Evolutionary conservation across 2,888 invertebrate genomes (phyloP).

Genomic region (Andrena camellia): DNA sequence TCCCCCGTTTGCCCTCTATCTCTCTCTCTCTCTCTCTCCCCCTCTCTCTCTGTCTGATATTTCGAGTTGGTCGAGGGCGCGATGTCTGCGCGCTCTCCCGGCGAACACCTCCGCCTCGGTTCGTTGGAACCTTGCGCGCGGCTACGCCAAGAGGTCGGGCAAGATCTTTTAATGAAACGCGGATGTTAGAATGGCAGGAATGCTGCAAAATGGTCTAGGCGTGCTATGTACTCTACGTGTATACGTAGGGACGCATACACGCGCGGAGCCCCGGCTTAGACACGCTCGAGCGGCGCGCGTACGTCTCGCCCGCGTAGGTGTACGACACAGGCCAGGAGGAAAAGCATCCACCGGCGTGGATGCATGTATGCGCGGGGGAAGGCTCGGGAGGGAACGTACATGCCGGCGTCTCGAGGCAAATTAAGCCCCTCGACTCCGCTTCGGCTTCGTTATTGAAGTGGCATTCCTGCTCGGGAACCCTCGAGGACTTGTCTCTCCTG

Average conservation of each 20-base stretch:
- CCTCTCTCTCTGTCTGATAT: constrained; percentile 17
- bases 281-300: constrained; percentile 32
- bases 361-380: constrained; percentile 26
- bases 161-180: constrained; percentile 82
- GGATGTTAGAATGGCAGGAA: constrained; percentile 82
- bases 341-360: constrained; percentile 52
- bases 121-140: constrained; percentile 13
- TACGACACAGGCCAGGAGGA: constrained; percentile 6
- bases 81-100: constrained; percentile 15
- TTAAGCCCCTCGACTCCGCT: constrained; percentile 74
- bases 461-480: constrained; percentile 71
- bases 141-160: constrained; percentile 58
- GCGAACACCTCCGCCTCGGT: constrained; percentile 1
- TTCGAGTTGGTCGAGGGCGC: constrained; percentile 19
- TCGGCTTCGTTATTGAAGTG: constrained; percentile 75
- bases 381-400: constrained; percentile 47
- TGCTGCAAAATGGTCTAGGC: constrained; percentile 80
- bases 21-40: constrained; percentile 9
- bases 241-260: constrained; percentile 26
- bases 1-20: not conserved
- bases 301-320: not conserved
- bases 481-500: constrained; percentile 63
- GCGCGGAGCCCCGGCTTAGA: constrained; percentile 30
- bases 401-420: constrained; percentile 74
- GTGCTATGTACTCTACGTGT: constrained; percentile 68